These are phyloP conservation scores for Austrolebias charrua DNA, from an alignment of 2,797 vertebrate species.

Conservation along the genomic window DNA sequence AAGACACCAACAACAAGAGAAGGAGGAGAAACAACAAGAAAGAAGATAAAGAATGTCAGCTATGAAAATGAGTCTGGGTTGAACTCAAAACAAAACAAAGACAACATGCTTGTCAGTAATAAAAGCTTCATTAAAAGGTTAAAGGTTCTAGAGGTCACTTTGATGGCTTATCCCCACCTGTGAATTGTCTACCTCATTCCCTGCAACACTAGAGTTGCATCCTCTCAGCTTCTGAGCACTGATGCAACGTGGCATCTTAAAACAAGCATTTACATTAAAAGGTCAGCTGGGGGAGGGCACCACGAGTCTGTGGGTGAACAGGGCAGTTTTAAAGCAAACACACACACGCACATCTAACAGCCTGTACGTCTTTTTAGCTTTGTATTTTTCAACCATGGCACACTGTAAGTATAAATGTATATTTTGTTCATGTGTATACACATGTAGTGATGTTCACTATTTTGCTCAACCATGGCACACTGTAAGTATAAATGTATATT, in stretches of 20 bases:
- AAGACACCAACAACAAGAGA: background rate
- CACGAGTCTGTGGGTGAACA: constrained; percentile 42
- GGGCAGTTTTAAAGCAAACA: constrained; percentile 26
- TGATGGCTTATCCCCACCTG: constrained; percentile 58
- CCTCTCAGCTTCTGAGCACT: constrained; percentile 49
- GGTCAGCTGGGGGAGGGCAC: constrained; percentile 68
- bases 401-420: constrained; percentile 18
- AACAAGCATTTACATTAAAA: constrained; percentile 77
- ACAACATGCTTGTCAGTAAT: constrained; percentile 62
- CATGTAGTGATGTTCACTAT: background rate
- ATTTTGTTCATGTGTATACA: constrained; percentile 10
- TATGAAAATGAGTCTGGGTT: constrained; percentile 51
- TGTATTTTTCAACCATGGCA: constrained; percentile 3
- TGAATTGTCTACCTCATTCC: constrained; percentile 63
- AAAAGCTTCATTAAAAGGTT: constrained; percentile 74
- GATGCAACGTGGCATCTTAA: constrained; percentile 76
- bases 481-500: constrained; percentile 19
- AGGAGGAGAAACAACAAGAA: background rate
- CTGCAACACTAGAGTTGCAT: constrained; percentile 50
- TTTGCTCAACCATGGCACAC: constrained; percentile 1
- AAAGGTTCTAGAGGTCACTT: constrained; percentile 66
- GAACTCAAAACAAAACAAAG: constrained; percentile 61
- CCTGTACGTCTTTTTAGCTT: constrained; percentile 28
- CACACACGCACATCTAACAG: constrained; percentile 12
- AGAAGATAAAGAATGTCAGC: constrained; percentile 23